Base-by-base conservation (phyloP, 2,113 vertebrate genomes). In the Nipponia nippon region DNA sequence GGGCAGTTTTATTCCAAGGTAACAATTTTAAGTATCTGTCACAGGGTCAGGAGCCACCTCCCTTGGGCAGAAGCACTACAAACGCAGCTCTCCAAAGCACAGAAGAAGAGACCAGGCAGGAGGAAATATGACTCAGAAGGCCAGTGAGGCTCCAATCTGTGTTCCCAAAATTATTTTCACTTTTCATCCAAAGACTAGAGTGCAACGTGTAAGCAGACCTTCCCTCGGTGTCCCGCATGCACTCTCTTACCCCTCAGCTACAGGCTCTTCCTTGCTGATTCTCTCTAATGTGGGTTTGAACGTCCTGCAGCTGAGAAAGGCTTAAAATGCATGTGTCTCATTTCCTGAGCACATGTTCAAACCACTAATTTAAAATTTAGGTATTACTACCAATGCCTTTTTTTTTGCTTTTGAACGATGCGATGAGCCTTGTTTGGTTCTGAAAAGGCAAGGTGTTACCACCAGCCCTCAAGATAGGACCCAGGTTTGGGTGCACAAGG, bases 271-370 rank as follows among this genome's bases (percentile, higher is more conserved):
- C 76, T 87, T 87, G 78, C n/a, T 55, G 63, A 36, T 46, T 80
- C 40, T 92, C 90, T 95, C 77, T 95, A 72, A 91, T 89, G 73
- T 75, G 81, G 63, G 29, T 87, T 94, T 94, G 93, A 94, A 95
- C 1, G 4, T 79, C 13, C 18, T 93, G 65, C 81, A 92, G 83
- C 83, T 78, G 26, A 89, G 53, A 77, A 93, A 80, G 72, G 32
- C 56, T 89, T 67, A 75, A 91, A 91, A 94, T 10, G 17, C 50
- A 6, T 16, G 61, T 93, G 46, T 63, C 80, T 87, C 72, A 67
- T 82, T 94, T 91, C 56, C 89, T 63, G 61, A 89, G 56, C 59
- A 93, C 0, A 0, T 84, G 50, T 75, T 89, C 91, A 93, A 89
- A 95, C 30, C 25, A 70, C 29, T 61, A 20, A 73, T 44, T 70